phyloP scores from a whole-genome alignment of 1,140 invertebrate genomes.

The Adoxophyes honmai region DNA sequence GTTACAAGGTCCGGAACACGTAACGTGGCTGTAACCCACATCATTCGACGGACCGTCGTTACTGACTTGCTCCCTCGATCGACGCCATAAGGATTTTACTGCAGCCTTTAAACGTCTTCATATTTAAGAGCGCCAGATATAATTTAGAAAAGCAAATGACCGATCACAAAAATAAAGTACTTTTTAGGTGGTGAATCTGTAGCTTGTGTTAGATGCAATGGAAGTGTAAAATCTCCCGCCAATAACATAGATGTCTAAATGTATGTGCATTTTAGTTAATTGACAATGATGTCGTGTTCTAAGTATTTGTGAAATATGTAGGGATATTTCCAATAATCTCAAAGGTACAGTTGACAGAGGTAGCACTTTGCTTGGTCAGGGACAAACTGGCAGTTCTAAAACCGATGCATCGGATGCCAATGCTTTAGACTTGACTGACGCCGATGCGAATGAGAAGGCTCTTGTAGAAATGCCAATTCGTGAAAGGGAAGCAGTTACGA shows the following conservation, averaged over 20 bases:
- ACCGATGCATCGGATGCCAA: not conserved
- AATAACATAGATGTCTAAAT: no score
- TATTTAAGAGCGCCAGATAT: slow-evolving; percentile 8
- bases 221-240: no score
- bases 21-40: slow-evolving; percentile 39
- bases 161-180: no score
- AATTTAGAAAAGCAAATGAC: no score
- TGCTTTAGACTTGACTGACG: not conserved
- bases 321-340: slow-evolving; percentile 10
- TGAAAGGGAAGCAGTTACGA: slow-evolving; percentile 58
- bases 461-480: slow-evolving; percentile 65
- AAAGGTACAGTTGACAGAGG: slow-evolving; percentile 30
- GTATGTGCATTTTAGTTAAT: not conserved
- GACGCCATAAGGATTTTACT: slow-evolving; percentile 48
- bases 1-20: slow-evolving; percentile 33
- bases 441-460: slow-evolving; percentile 14
- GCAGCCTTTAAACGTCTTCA: slow-evolving; percentile 33
- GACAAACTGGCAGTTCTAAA: slow-evolving; percentile 65
- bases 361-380: slow-evolving; percentile 35
- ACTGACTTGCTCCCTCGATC: slow-evolving; percentile 42
- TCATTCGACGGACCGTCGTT: slow-evolving; percentile 43
- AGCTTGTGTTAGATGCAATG: no score
- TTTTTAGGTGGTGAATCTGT: no score
- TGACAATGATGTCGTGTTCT: not conserved
- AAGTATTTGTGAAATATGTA: slow-evolving; percentile 4